Conservation (phyloP, 64 coral and sea anemone genomes). For the Dendrophyllia cribrosa region DNA sequence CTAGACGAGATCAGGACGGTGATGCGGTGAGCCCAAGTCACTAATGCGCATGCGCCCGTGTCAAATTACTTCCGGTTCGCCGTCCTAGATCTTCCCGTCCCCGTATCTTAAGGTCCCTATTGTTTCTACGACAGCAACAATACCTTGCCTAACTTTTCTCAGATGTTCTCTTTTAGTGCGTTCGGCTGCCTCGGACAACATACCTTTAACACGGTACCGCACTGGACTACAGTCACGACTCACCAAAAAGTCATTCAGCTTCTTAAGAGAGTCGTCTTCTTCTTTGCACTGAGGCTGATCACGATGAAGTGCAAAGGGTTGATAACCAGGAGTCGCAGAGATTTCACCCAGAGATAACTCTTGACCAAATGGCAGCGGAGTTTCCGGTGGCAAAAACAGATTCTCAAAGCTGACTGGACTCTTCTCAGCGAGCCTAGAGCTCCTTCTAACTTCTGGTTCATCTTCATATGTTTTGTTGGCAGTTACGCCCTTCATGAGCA, state of each 20-base stretch:
- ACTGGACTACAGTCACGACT: constrained; percentile 47
- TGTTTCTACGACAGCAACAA: constrained; percentile 47
- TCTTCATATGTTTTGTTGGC: not conserved
- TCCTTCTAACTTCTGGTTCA: constrained; percentile 1
- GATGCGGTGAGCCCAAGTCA: no score
- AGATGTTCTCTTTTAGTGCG: constrained; percentile 48
- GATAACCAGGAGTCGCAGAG: constrained; percentile 12
- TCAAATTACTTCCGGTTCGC: no score
- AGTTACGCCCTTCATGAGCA: not conserved
- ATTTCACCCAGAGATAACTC: not conserved
- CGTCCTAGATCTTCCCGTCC: no score
- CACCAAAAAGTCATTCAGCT: constrained; percentile 13
- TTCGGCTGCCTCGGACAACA: constrained; percentile 32
- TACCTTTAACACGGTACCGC: constrained; percentile 21
- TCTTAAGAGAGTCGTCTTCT: constrained; percentile 8
- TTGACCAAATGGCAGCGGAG: not conserved
- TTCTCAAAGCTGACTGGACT: constrained; percentile 12
- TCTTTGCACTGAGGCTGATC: not conserved
- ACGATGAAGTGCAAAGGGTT: not conserved
- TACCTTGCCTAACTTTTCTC: constrained; percentile 34
- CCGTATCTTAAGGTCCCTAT: no score
- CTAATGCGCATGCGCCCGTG: no score
- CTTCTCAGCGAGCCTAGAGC: not conserved
- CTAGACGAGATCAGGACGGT: no score
- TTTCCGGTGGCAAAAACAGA: constrained; percentile 10